phyloP scores from a whole-genome alignment of 2,113 vertebrate species.

The Calonectris borealis region DNA sequence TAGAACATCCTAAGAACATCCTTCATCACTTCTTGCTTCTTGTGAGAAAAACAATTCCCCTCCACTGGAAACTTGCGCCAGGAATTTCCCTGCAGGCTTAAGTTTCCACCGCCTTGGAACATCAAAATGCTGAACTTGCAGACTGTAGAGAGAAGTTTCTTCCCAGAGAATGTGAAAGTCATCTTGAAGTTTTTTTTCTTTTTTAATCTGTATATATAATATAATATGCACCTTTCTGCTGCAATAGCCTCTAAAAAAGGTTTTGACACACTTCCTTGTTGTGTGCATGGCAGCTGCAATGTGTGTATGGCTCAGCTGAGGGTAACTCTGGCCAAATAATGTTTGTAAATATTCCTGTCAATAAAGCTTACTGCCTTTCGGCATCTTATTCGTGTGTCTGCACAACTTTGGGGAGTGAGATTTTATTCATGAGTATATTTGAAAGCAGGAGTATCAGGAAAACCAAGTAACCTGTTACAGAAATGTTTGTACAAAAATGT shows the following conservation, averaged over 20 bases:
- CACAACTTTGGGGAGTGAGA: not conserved
- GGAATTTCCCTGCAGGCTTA: slow-evolving; percentile 53
- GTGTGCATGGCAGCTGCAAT: not conserved
- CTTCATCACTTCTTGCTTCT: slow-evolving; percentile 56
- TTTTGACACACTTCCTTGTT: not conserved
- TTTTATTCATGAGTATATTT: not conserved
- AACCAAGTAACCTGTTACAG: not conserved
- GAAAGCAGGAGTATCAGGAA: not conserved
- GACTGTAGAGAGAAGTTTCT: not conserved
- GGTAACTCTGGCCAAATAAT: not conserved
- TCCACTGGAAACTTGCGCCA: slow-evolving; percentile 33
- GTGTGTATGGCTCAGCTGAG: not conserved
- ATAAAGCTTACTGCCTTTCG: not conserved
- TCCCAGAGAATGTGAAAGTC: slow-evolving; percentile 20
- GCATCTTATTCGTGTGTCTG: not conserved
- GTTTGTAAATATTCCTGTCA: not conserved
- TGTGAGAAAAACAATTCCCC: slow-evolving; percentile 67
- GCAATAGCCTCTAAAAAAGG: not conserved
- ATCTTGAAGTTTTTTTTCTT: not conserved
- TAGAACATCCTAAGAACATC: not conserved
- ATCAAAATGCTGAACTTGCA: slow-evolving; percentile 37
- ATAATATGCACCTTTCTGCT: not conserved
- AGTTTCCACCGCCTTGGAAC: slow-evolving; percentile 15
- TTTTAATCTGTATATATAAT: not conserved
- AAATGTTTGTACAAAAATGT: not conserved